Evolutionary conservation across 2,888 invertebrate genomes (phyloP).

Genomic region (Drosophila emarginata): DNA sequence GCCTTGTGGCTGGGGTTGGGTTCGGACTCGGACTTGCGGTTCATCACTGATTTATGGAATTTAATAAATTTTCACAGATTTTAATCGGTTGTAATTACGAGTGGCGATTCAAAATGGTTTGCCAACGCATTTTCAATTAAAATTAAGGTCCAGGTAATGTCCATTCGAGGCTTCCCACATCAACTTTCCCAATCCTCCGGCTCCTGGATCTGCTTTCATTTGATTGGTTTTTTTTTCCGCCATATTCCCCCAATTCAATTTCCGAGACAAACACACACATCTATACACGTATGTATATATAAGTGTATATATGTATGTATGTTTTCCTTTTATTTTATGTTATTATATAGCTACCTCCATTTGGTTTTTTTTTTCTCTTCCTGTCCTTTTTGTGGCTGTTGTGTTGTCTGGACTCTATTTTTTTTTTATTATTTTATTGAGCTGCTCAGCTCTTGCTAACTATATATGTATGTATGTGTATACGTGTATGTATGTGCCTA

Average conservation of each 20-base stretch:
- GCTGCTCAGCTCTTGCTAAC: constrained; percentile 39
- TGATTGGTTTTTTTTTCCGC: constrained; percentile 65
- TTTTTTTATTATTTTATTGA: constrained; percentile 27
- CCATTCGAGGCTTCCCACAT: constrained; percentile 25
- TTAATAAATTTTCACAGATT: constrained; percentile 81
- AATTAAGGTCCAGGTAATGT: constrained; percentile 63
- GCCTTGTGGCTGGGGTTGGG: constrained; percentile 3
- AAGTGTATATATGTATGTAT: constrained; percentile 1
- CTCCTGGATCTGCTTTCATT: constrained; percentile 38
- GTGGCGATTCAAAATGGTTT: background rate
- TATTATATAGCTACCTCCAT: constrained; percentile 11
- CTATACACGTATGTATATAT: background rate
- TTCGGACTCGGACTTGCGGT: background rate
- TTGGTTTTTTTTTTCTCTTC: constrained; percentile 4
- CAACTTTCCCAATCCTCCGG: background rate
- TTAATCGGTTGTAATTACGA: constrained; percentile 80
- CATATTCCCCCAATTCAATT: constrained; percentile 58
- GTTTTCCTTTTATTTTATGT: constrained; percentile 17
- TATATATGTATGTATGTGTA: constrained; percentile 43
- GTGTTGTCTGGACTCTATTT: constrained; percentile 27
- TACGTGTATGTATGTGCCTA: background rate
- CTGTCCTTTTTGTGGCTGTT: constrained; percentile 25
- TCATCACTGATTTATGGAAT: constrained; percentile 78
- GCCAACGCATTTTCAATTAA: constrained; percentile 60
- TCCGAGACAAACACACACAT: constrained; percentile 41